Evolutionary conservation across 2,888 invertebrate genomes (phyloP).

Genomic region (Phaonia tiefii): DNA sequence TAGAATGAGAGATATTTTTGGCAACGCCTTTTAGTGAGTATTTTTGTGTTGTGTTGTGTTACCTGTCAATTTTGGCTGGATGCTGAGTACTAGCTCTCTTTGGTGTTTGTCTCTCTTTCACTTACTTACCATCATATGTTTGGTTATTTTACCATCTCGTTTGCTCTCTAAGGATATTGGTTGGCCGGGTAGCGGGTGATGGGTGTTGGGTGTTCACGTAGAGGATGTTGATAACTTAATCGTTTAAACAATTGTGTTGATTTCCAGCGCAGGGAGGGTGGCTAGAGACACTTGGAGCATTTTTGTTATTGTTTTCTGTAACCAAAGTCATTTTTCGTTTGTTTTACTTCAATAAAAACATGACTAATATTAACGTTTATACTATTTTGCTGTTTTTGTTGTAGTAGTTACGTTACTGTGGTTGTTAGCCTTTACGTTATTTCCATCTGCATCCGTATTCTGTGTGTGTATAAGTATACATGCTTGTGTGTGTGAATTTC

Average conservation of each 20-base stretch:
- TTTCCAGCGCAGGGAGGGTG: slow-evolving; percentile 26
- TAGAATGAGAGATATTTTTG: slow-evolving; percentile 20
- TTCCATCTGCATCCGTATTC: background rate
- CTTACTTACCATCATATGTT: slow-evolving; percentile 18
- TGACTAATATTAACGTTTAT: slow-evolving; percentile 65
- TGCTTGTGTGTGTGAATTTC: slow-evolving; percentile 11
- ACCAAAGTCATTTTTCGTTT: slow-evolving; percentile 68
- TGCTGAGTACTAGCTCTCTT: slow-evolving; percentile 43
- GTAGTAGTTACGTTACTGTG: slow-evolving; percentile 17
- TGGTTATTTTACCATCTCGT: background rate
- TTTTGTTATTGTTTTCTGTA: slow-evolving; percentile 23
- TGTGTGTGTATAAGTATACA: background rate
- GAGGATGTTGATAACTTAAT: slow-evolving; percentile 37
- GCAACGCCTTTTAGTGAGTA: slow-evolving; percentile 61
- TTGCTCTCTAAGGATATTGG: background rate
- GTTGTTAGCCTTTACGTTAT: background rate
- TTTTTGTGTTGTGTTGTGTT: slow-evolving; percentile 20
- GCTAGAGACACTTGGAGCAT: slow-evolving; percentile 52
- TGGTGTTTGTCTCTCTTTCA: slow-evolving; percentile 25
- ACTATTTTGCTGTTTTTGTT: slow-evolving; percentile 32
- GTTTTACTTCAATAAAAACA: slow-evolving; percentile 67
- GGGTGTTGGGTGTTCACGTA: background rate
- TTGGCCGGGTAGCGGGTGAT: background rate
- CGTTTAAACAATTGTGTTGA: slow-evolving; percentile 65
- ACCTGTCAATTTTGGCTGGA: slow-evolving; percentile 53